Evolutionary conservation across 2,888 invertebrate species (phyloP).

Genomic region (Tubiluchus corallicola): DNA sequence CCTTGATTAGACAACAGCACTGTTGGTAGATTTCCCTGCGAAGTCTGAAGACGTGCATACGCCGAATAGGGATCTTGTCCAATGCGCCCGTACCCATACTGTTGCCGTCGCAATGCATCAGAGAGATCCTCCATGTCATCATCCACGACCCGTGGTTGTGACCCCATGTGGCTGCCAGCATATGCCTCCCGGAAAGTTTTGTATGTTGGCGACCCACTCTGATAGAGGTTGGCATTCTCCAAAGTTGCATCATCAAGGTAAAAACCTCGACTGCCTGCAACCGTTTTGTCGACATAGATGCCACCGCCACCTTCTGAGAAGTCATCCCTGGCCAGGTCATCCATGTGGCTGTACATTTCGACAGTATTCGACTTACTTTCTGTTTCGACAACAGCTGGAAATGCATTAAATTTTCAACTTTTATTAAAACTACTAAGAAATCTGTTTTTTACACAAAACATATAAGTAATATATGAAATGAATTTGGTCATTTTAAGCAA

Average conservation of each 20-base stretch:
- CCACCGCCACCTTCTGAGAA: background rate
- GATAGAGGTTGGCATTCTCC: background rate
- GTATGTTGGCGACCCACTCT: background rate
- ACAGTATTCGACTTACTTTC: background rate
- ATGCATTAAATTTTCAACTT: too few species aligned
- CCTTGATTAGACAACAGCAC: too few species aligned
- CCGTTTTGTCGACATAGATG: background rate
- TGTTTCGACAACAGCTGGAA: constrained; percentile 3
- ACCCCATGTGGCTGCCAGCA: background rate
- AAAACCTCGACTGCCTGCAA: background rate
- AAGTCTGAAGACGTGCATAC: background rate
- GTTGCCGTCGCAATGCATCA: background rate
- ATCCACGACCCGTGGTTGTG: background rate
- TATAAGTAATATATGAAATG: too few species aligned
- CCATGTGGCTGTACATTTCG: constrained; percentile 1
- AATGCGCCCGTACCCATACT: background rate
- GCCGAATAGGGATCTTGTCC: background rate
- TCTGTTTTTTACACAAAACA: too few species aligned
- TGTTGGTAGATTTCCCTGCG: background rate
- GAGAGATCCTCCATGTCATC: background rate
- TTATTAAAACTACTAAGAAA: too few species aligned
- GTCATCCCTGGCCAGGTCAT: background rate
- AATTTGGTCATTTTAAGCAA: too few species aligned
- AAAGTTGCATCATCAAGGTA: background rate
- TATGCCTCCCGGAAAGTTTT: background rate